Conservation (phyloP, 2,888 invertebrate genomes). For the Entomobrya multifasciata region DNA sequence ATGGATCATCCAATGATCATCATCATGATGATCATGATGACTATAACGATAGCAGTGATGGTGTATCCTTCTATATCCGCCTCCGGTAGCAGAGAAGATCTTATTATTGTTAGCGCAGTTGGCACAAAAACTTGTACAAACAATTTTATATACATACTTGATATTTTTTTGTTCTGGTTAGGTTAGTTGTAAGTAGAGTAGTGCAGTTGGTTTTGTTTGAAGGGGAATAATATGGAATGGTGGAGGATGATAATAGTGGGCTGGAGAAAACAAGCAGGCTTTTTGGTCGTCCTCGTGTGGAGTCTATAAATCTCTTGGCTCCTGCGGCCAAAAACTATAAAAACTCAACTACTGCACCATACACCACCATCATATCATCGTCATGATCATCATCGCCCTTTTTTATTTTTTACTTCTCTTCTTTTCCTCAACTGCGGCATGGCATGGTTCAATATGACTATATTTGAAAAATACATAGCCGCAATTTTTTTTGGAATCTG, state of each 20-base stretch:
- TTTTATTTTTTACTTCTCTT: too few relatives aligned
- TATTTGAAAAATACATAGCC: too few relatives aligned
- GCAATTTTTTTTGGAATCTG: conserved; percentile 6
- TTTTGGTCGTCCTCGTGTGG: too few relatives aligned
- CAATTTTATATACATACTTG: not conserved
- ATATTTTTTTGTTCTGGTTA: not conserved
- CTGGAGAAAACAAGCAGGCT: too few relatives aligned
- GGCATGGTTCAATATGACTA: too few relatives aligned
- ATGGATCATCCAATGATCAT: conserved; percentile 22
- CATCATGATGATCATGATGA: not conserved
- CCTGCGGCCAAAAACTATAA: conserved; percentile 47
- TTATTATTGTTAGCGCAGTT: too few relatives aligned
- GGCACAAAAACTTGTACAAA: too few relatives aligned
- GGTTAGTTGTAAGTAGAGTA: not conserved
- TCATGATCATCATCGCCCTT: not conserved
- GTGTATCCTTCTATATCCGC: not conserved
- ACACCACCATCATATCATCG: not conserved
- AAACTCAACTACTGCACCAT: conserved; percentile 5
- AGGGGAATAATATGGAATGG: too few relatives aligned
- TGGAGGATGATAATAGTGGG: too few relatives aligned
- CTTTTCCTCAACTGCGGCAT: too few relatives aligned
- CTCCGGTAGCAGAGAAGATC: not conserved
- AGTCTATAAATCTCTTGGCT: conserved; percentile 45
- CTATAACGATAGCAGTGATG: too few relatives aligned
- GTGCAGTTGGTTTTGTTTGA: too few relatives aligned